These are phyloP conservation scores for Ischnus inquisitorius DNA, from an alignment of 2,888 invertebrate genomes.

Conservation along the genomic window DNA sequence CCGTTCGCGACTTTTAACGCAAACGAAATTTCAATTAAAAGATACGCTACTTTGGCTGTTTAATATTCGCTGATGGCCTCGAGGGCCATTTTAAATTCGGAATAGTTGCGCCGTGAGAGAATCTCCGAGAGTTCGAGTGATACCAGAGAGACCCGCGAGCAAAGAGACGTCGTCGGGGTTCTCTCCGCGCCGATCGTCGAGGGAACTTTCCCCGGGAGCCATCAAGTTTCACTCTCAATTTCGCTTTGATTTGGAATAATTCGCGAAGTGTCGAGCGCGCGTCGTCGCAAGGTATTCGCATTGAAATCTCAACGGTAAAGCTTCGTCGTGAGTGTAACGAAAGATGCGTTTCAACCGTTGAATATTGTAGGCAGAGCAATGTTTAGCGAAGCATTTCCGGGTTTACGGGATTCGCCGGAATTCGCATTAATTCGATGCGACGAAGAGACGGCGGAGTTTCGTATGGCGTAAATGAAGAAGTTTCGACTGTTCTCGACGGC, in stretches of 20 bases:
- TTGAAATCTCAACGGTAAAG: slow-evolving; percentile 16
- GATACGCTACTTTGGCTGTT: slow-evolving; percentile 42
- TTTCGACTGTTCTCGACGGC: slow-evolving; percentile 2
- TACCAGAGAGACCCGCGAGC: slow-evolving; percentile 12
- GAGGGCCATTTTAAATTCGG: slow-evolving; percentile 68
- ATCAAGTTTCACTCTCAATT: slow-evolving; percentile 10
- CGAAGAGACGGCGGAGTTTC: not conserved
- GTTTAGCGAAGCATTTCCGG: not conserved
- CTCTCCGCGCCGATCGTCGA: not conserved
- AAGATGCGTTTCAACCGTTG: not conserved
- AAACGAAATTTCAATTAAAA: slow-evolving; percentile 46
- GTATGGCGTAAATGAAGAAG: slow-evolving; percentile 21
- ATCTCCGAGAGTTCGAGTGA: not conserved
- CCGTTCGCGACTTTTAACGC: slow-evolving; percentile 13
- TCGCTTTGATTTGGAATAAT: slow-evolving; percentile 45
- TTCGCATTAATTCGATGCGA: too few species aligned
- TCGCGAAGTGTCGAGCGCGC: slow-evolving; percentile 13
- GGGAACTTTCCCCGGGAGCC: slow-evolving; percentile 17
- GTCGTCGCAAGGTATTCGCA: not conserved
- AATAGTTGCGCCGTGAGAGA: slow-evolving; percentile 43
- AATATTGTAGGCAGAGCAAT: slow-evolving; percentile 1
- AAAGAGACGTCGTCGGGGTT: slow-evolving; percentile 16
- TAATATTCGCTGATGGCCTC: slow-evolving; percentile 66
- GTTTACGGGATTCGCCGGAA: not conserved
- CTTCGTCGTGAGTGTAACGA: slow-evolving; percentile 10